A percentile compares a stretch with the other conserved stretches of the same genome.
Conservation (phyloP, 2,888 invertebrate species). For the Meteorus colon region DNA sequence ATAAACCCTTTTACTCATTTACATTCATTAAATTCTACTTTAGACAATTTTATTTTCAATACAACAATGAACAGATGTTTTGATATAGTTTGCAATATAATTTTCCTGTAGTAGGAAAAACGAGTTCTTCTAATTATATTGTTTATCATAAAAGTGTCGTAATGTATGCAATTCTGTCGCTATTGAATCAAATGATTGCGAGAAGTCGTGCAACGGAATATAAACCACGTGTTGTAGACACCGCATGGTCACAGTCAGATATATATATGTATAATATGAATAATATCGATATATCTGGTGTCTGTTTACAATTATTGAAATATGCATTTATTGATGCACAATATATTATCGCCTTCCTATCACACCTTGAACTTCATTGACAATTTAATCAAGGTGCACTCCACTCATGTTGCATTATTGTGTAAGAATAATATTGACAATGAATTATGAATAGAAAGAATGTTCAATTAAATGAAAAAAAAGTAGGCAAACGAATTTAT, state of each 20-base stretch:
- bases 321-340: slow-evolving; percentile 26
- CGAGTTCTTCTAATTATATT: background rate
- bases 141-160: background rate
- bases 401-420: background rate
- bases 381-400: slow-evolving; percentile 3
- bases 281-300: background rate
- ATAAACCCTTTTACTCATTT: background rate
- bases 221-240: slow-evolving; percentile 44
- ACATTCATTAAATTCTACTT: background rate
- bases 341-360: background rate
- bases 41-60: background rate
- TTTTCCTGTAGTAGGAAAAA: too few relatives aligned
- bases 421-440: background rate
- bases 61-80: too few relatives aligned
- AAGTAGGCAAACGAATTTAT: background rate
- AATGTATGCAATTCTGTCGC: background rate
- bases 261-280: background rate
- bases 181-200: slow-evolving; percentile 51
- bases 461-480: background rate
- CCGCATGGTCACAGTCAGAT: slow-evolving; percentile 48
- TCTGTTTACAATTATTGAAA: slow-evolving; percentile 11
- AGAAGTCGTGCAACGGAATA: slow-evolving; percentile 51
- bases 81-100: too few relatives aligned
- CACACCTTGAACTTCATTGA: slow-evolving; percentile 36
- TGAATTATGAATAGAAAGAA: slow-evolving; percentile 23